Percentiles rank a stretch among this genome's conserved stretches.
Evolutionary conservation across 2,797 vertebrate genomes (phyloP).

Genomic region (Dicrostonyx torquatus): DNA sequence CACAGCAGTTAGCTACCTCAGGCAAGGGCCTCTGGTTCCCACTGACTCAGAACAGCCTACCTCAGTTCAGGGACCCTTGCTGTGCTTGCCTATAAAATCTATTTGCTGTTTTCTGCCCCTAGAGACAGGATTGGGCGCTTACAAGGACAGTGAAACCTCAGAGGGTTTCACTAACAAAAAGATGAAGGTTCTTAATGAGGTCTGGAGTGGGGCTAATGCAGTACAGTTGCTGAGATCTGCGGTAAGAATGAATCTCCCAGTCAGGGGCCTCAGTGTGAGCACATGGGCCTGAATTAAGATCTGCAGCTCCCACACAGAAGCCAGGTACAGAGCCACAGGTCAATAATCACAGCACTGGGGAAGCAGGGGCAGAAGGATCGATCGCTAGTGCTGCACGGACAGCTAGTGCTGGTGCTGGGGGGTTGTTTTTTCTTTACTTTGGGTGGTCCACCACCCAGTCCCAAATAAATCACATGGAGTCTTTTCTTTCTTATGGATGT

Average conservation of each 20-base stretch:
- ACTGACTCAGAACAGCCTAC: neutral
- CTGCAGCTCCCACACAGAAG: neutral
- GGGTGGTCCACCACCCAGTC: neutral
- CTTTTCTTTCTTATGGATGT: neutral
- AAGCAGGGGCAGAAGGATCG: neutral
- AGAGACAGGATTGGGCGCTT: neutral
- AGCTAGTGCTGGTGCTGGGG: neutral
- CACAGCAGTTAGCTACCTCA: neutral
- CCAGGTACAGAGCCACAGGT: neutral
- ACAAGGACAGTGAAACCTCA: neutral
- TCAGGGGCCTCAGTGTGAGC: neutral
- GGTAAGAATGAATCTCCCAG: neutral
- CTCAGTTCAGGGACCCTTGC: too few species aligned
- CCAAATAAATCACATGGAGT: neutral
- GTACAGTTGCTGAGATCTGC: neutral
- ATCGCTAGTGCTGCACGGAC: neutral
- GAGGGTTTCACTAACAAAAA: neutral
- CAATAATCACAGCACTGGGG: neutral
- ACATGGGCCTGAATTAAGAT: neutral
- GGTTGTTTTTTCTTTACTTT: neutral
- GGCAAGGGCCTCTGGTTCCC: neutral
- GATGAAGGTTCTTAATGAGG: neutral
- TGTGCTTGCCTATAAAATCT: neutral
- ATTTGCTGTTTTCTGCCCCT: neutral
- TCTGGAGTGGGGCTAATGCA: too few species aligned